Percentiles rank a stretch among this genome's conserved stretches.
phyloP scores from a whole-genome alignment of 2,888 invertebrate genomes.

The Apamea crenata region DNA sequence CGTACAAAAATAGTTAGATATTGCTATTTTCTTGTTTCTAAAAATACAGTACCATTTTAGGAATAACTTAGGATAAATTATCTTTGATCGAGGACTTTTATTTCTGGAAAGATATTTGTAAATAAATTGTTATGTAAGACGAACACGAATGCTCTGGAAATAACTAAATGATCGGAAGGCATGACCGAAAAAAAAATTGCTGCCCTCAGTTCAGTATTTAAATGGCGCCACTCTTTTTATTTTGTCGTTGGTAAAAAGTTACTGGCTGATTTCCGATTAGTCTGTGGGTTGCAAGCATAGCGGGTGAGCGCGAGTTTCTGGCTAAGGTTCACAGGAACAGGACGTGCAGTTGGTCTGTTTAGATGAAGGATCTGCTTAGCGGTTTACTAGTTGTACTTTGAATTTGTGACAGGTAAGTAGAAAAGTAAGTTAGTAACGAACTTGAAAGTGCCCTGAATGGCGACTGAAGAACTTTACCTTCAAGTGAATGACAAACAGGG shows the following conservation, averaged over 20 bases:
- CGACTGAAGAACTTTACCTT: no score
- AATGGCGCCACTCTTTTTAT: constrained; percentile 33
- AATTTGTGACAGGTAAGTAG: constrained; percentile 7
- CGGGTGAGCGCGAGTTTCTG: constrained; percentile 7
- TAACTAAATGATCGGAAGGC: constrained; percentile 49
- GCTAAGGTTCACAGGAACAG: not conserved
- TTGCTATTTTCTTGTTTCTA: constrained; percentile 10
- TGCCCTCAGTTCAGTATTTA: constrained; percentile 41
- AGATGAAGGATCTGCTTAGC: not conserved
- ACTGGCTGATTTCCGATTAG: constrained; percentile 29
- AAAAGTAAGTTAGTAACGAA: not conserved
- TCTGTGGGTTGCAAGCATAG: constrained; percentile 24
- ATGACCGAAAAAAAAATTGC: constrained; percentile 36
- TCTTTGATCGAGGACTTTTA: constrained; percentile 21
- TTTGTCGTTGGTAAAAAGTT: constrained; percentile 14
- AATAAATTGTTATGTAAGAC: constrained; percentile 49
- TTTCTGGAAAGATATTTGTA: constrained; percentile 42
- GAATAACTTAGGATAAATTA: constrained; percentile 18
- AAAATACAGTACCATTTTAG: constrained; percentile 40
- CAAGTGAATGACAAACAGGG: not conserved
- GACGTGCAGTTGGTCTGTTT: not conserved
- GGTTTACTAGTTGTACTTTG: not conserved
- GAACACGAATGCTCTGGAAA: constrained; percentile 58
- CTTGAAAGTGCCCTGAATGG: not conserved
- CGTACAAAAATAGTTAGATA: not conserved